Evolutionary conservation across 2,888 invertebrate genomes (phyloP), one percentile per base, ranked within the genome.

Genomic region (Diaphora mendica): DNA sequence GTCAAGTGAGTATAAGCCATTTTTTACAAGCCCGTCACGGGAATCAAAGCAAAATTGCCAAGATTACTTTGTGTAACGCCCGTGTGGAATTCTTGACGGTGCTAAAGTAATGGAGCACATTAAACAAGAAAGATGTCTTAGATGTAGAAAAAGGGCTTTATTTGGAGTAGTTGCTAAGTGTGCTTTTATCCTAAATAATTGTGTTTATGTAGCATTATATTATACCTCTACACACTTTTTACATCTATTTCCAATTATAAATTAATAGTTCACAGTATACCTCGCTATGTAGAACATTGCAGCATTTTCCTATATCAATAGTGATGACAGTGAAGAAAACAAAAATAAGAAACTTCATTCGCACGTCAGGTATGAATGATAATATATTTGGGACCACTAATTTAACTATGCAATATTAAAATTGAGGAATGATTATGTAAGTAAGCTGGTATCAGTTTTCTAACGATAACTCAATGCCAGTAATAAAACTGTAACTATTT

Each of bases 1-100:
- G 83, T 81, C 81, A 88, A 91, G 89, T 89, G 88, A 86, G 86
- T 86, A 88, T 91, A 73, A 67, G 75, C 72, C 66, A 74, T 80
- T 80, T 84, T 83, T 82, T 78, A 68, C 77, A 62, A 69, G 71
- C 64, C 70, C 67, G 71, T 73, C 66, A 77, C 59, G 76, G 77
- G 69, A 72, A 77, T 71, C 70, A 66, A 44, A 76, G 75, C 75
- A 79, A 81, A 84, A 85, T 80, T 82, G 78, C 82, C 78, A 77
- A 76, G 77, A 80, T 85, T 85, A 79, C 75, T 80, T 76, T 81
- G 74, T 78, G 75, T 74, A 79, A 75, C 67, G 81, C 70, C 74
- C 70, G 74, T 69, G 66, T 59, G 68, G 76, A 70, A 82, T 80
- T 77, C 68, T 67, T 73, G 48, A 72, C 70, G 73, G 76, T 80